phyloP scores from a whole-genome alignment of 2,113 vertebrate species.

The Solenodon paradoxus region DNA sequence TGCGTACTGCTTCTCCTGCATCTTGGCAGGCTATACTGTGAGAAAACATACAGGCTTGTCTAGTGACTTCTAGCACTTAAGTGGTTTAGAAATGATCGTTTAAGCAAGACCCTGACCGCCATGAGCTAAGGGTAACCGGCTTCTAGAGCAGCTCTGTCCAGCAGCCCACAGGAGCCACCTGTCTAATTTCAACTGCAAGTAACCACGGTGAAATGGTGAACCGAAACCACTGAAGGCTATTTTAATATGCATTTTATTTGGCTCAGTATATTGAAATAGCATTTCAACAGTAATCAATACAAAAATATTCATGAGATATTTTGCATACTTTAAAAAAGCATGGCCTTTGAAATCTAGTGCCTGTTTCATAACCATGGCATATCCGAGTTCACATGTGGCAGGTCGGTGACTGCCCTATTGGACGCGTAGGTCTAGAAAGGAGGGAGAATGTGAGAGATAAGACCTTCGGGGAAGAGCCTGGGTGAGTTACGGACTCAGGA shows the following conservation, averaged over 20 bases:
- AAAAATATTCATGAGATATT: neutral
- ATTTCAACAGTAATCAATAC: neutral
- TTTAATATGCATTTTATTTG: neutral
- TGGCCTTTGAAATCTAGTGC: neutral
- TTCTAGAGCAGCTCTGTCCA: neutral
- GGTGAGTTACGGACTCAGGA: neutral
- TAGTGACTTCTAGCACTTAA: neutral
- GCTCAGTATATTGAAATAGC: neutral
- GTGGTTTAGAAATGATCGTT: neutral
- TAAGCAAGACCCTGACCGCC: neutral
- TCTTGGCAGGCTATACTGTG: neutral
- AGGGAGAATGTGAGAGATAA: rapidly evolving
- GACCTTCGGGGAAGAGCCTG: rapidly evolving
- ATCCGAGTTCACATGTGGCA: rapidly evolving
- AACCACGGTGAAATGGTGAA: neutral
- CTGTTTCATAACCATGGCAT: rapidly evolving
- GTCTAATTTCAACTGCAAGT: neutral
- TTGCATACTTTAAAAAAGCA: neutral
- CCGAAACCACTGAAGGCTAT: neutral
- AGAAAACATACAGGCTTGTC: neutral
- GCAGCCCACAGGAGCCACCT: neutral
- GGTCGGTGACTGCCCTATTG: neutral
- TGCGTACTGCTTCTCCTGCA: neutral
- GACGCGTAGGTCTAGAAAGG: neutral
- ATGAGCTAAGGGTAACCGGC: neutral